Conservation (phyloP, 2,888 invertebrate genomes). For the Eupithecia exiguata region DNA sequence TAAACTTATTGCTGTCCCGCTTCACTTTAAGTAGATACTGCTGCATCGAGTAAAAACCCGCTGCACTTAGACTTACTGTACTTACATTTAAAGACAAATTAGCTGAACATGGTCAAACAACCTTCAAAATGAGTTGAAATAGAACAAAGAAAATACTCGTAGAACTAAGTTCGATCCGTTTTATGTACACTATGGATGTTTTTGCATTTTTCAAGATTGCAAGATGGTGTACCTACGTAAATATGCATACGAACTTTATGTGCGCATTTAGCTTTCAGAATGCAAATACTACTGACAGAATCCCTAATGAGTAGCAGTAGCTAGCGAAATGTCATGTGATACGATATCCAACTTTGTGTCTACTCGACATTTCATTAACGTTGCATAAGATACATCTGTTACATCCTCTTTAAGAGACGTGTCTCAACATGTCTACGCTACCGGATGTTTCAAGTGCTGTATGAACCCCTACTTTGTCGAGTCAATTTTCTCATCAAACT, state of each 20-base stretch:
- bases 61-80: background rate
- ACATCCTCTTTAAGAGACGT: constrained; percentile 34
- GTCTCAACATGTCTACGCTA: constrained; percentile 49
- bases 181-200: too few relatives aligned
- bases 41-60: too few relatives aligned
- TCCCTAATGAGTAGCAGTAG: background rate
- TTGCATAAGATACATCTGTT: constrained; percentile 36
- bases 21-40: constrained; percentile 18
- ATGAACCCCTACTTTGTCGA: constrained; percentile 43
- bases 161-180: too few relatives aligned
- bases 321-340: background rate
- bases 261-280: background rate
- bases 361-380: constrained; percentile 16
- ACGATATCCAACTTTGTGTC: background rate
- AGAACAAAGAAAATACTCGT: too few relatives aligned
- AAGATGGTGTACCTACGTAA: too few relatives aligned
- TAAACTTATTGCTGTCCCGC: constrained; percentile 22
- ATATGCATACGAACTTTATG: too few relatives aligned
- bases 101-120: background rate
- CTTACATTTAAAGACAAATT: background rate
- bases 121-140: constrained; percentile 6
- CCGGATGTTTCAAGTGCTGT: constrained; percentile 37
- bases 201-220: too few relatives aligned
- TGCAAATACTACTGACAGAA: background rate
- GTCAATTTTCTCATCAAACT: constrained; percentile 47